Base-by-base conservation (phyloP, 2,888 invertebrate genomes). In the Zaprionus bogoriensis region DNA sequence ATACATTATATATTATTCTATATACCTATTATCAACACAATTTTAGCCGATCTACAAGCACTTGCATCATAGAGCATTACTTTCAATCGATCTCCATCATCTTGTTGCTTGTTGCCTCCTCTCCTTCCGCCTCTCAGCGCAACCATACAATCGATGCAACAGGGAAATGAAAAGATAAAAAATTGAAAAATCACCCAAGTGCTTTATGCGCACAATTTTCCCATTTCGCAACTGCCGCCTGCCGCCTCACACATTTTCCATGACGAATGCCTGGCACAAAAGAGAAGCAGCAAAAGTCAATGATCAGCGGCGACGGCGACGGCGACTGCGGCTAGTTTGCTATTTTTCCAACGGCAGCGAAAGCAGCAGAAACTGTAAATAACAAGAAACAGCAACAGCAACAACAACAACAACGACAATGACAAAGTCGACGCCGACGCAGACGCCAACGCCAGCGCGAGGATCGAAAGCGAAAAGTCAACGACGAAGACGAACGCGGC, bases 211-310 rank as follows among this genome's bases (percentile, higher is more conserved):
- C 38, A 57, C 53, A 54, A 47, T 73, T 80, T 80, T 66, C 62
- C 65, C 55, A 68, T 70, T 80, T 75, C 58, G 64, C 71, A 68
- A 63, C 48, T 48, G 65, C 59, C 45, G 57, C 64, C 63, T 70
- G 44, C 50, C 39, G 67, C 64, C 67, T 65, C 66, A 53, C 79
- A 78, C 83, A 82, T 64, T 80, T 86, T 81, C 63, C 84, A 70
- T 84, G 77, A 72, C 87, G 81, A 82, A 81, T 74, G 81, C 74
- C 53, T 67, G 58, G 69, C 73, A 63, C 72, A 78, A 77, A 87
- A 69, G 69, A 69, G 78, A 83, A 71, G 70, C 72, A 75, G 55
- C 75, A 77, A 87, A 86, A 89, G 89, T 88, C 89, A 88, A 88
- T 85, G 88, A 88, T 88, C 87, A 87, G 86, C 48, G 58, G 65